Percentiles rank a stretch among this genome's conserved stretches.
Evolutionary conservation across 2,113 vertebrate species (phyloP).

Genomic region (Oryzias woworae): DNA sequence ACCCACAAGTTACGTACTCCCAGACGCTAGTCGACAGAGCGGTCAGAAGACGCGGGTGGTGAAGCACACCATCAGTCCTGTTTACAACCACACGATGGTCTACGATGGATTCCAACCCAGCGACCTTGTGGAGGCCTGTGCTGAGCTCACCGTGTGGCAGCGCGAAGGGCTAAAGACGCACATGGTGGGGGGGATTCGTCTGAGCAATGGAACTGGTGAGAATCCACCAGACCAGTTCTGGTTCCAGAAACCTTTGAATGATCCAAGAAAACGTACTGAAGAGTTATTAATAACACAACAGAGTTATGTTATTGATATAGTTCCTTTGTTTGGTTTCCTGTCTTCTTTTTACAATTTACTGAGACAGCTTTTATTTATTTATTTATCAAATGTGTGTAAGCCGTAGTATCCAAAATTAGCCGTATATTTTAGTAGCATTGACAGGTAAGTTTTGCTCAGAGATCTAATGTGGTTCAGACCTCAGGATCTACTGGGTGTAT

Average conservation of each 20-base stretch:
- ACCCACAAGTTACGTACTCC: slow-evolving; percentile 85
- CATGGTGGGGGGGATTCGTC: slow-evolving; percentile 85
- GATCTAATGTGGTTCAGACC: too few species aligned
- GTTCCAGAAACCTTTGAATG: neutral
- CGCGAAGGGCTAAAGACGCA: slow-evolving; percentile 80
- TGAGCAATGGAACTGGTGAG: slow-evolving; percentile 91
- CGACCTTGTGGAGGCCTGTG: slow-evolving; percentile 90
- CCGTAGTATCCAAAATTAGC: too few species aligned
- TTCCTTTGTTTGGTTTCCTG: too few species aligned
- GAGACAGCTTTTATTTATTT: too few species aligned
- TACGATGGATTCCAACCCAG: slow-evolving; percentile 89
- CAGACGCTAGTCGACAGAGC: slow-evolving; percentile 86
- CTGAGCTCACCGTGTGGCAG: slow-evolving; percentile 92
- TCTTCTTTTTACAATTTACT: too few species aligned
- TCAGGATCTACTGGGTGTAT: too few species aligned
- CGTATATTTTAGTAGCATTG: too few species aligned
- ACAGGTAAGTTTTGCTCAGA: too few species aligned
- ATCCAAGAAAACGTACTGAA: neutral
- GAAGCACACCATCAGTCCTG: slow-evolving; percentile 82
- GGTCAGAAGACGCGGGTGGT: slow-evolving; percentile 88
- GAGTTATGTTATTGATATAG: too few species aligned
- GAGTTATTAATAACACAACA: too few species aligned
- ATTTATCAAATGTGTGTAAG: too few species aligned
- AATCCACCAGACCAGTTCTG: neutral
- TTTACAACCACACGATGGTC: slow-evolving; percentile 98